Conservation (phyloP, 2,113 vertebrate species). For the Antidorcas marsupialis region DNA sequence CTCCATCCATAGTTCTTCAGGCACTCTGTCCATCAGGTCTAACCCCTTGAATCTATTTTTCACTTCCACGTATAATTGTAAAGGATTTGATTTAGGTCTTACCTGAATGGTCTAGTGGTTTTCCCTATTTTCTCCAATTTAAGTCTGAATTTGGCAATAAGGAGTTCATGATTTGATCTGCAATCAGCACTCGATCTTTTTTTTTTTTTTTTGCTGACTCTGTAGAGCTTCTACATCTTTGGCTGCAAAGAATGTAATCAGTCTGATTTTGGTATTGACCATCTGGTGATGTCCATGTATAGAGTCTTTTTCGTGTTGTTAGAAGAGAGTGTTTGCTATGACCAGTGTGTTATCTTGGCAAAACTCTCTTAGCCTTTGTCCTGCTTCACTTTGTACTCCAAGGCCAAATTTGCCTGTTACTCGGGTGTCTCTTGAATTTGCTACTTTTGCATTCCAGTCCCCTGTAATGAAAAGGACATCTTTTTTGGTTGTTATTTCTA, state of each 20-base stretch:
- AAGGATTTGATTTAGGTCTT: not conserved
- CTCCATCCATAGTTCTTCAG: not conserved
- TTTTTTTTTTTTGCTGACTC: not conserved
- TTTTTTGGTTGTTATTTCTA: not conserved
- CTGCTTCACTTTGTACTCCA: not conserved
- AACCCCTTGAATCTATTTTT: not conserved
- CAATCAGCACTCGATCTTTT: not conserved
- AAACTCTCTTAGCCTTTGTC: not conserved
- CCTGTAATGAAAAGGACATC: not conserved
- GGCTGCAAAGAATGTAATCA: not conserved
- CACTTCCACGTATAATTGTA: not conserved
- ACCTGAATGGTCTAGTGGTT: not conserved
- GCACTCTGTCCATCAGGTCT: not conserved
- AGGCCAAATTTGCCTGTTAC: not conserved
- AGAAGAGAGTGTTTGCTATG: not conserved
- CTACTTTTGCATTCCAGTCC: not conserved
- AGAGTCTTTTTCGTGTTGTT: not conserved
- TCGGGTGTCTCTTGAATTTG: not conserved
- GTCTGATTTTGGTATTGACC: not conserved
- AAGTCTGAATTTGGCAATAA: not conserved
- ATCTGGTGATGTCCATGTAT: not conserved
- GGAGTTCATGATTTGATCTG: not conserved
- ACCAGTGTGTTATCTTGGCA: not conserved
- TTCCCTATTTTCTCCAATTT: not conserved
- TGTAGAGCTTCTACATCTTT: not conserved